Evolutionary conservation across 1,140 invertebrate genomes (phyloP).

Genomic region (Drosophila kikkawai): DNA sequence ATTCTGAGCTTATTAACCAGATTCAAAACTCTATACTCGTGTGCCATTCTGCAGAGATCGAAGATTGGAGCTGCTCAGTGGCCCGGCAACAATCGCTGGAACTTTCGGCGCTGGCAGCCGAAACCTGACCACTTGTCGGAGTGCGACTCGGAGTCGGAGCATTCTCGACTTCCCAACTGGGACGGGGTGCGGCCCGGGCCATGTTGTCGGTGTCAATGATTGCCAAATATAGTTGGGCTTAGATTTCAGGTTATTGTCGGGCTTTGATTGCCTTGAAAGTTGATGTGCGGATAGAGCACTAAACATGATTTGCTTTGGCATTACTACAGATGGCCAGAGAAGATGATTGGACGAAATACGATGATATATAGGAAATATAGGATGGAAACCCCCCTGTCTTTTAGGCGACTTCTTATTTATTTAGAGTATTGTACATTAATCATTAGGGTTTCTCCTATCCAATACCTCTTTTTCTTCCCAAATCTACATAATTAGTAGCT

Average conservation of each 20-base stretch:
- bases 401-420: not conserved
- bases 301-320: constrained; percentile 10
- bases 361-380: too few relatives aligned
- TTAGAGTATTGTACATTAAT: not conserved
- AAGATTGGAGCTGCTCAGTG: constrained; percentile 38
- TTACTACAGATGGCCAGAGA: constrained; percentile 7
- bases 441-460: not conserved
- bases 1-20: constrained; percentile 34
- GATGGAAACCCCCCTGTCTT: not conserved
- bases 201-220: constrained; percentile 19
- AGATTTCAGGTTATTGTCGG: constrained; percentile 43
- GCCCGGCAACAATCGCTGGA: constrained; percentile 54
- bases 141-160: not conserved
- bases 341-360: constrained; percentile 15
- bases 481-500: constrained; percentile 42
- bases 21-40: constrained; percentile 64
- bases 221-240: constrained; percentile 53
- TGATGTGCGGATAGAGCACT: constrained; percentile 24
- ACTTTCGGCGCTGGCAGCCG: constrained; percentile 17
- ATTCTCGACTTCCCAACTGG: constrained; percentile 44
- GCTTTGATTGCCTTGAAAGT: constrained; percentile 25
- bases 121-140: constrained; percentile 46
- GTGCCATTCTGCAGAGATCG: constrained; percentile 36
- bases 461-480: not conserved
- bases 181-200: constrained; percentile 42